Conservation (phyloP, 2,113 vertebrate genomes). For the Saguinus midas region DNA sequence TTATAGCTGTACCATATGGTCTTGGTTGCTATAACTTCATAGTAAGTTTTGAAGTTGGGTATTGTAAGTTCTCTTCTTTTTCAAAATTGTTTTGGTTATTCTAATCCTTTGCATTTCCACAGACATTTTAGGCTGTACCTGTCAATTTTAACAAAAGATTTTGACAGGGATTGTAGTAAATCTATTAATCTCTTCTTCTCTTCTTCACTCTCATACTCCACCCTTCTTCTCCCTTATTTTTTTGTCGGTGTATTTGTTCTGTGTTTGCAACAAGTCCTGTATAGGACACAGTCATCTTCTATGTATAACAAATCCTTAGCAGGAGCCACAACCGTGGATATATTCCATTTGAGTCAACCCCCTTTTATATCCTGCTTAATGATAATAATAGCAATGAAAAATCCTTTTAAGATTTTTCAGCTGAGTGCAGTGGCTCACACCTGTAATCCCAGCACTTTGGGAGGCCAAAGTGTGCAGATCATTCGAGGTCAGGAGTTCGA, state of each 20-base stretch:
- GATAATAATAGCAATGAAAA: background rate
- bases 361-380: background rate
- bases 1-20: background rate
- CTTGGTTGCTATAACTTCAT: background rate
- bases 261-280: background rate
- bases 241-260: background rate
- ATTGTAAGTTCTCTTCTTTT: background rate
- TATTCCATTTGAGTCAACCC: background rate
- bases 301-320: background rate
- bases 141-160: background rate
- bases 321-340: background rate
- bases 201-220: background rate
- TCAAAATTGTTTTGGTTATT: background rate
- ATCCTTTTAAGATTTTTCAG: background rate
- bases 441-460: too few relatives aligned
- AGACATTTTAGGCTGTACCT: background rate
- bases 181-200: background rate
- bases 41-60: background rate
- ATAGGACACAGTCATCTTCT: background rate
- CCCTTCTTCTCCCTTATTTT: background rate
- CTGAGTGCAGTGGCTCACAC: too few relatives aligned
- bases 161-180: background rate
- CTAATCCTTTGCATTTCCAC: background rate
- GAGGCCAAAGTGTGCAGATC: too few relatives aligned
- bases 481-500: too few relatives aligned